These are phyloP conservation scores for Julus scandinavius DNA, from an alignment of 2,888 invertebrate species.

Conservation along the genomic window DNA sequence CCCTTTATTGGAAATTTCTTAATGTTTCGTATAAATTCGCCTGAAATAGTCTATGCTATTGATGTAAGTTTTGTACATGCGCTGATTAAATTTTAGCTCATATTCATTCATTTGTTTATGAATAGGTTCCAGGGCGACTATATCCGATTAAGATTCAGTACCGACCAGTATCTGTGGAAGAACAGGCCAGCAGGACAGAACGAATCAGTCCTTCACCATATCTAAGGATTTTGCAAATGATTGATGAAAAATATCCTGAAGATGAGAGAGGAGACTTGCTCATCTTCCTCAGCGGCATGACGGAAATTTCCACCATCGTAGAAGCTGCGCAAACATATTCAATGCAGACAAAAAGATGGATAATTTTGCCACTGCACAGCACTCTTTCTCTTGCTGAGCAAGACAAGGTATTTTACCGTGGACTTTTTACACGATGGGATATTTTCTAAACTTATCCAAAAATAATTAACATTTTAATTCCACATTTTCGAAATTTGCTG, in stretches of 20 bases:
- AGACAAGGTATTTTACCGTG: constrained; percentile 76
- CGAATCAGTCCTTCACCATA: constrained; percentile 94
- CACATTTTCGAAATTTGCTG: too few relatives aligned
- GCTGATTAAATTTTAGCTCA: too few relatives aligned
- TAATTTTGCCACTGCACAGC: constrained; percentile 91
- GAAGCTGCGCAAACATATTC: constrained; percentile 87
- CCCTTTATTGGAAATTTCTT: too few relatives aligned
- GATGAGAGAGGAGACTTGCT: constrained; percentile 92
- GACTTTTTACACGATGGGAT: too few relatives aligned
- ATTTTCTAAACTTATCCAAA: too few relatives aligned
- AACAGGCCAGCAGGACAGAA: constrained; percentile 73
- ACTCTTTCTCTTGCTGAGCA: constrained; percentile 92
- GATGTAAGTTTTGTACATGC: too few relatives aligned
- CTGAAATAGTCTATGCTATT: too few relatives aligned
- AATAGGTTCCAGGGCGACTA: constrained; percentile 86
- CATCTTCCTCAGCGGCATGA: constrained; percentile 93
- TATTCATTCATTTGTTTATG: too few relatives aligned
- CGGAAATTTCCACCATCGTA: constrained; percentile 87
- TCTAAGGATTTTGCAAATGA: constrained; percentile 88
- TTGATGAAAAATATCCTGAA: constrained; percentile 87
- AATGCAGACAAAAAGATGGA: constrained; percentile 84
- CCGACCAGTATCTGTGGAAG: constrained; percentile 75
- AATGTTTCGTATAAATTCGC: too few relatives aligned
- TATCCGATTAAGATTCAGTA: constrained; percentile 93
- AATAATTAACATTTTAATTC: too few relatives aligned